These are phyloP conservation scores for Enhydra lutris DNA, from an alignment of 2,113 vertebrate genomes.

Conservation along the genomic window DNA sequence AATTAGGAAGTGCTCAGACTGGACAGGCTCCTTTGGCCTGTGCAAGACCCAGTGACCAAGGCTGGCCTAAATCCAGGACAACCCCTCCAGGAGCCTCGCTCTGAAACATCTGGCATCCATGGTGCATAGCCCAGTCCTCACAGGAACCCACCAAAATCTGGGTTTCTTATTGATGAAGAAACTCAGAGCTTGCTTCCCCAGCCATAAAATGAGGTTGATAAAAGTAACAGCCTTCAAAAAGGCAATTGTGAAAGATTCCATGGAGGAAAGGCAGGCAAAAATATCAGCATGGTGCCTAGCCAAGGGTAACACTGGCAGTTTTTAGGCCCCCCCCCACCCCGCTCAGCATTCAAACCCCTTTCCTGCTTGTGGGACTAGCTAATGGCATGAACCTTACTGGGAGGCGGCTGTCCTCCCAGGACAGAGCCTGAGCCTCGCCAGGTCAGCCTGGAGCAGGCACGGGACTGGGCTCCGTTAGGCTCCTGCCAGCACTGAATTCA, in stretches of 20 bases:
- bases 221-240: not conserved
- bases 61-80: not conserved
- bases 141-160: not conserved
- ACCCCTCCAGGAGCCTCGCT: not conserved
- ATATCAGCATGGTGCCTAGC: not conserved
- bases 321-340: rapidly evolving
- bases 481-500: not conserved
- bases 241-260: not conserved
- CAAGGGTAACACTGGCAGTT: not conserved
- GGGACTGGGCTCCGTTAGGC: not conserved
- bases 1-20: not conserved
- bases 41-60: not conserved
- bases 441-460: not conserved
- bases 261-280: not conserved
- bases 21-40: not conserved
- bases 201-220: not conserved
- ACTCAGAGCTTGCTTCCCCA: not conserved
- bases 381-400: not conserved
- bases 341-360: not conserved
- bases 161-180: not conserved
- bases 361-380: not conserved
- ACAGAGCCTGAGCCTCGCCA: not conserved
- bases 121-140: not conserved
- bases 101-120: not conserved
- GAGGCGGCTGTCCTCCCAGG: not conserved